Evolutionary conservation across 2,797 vertebrate genomes (phyloP), one percentile per base, ranked within the genome.

Genomic region (Chelon auratus): DNA sequence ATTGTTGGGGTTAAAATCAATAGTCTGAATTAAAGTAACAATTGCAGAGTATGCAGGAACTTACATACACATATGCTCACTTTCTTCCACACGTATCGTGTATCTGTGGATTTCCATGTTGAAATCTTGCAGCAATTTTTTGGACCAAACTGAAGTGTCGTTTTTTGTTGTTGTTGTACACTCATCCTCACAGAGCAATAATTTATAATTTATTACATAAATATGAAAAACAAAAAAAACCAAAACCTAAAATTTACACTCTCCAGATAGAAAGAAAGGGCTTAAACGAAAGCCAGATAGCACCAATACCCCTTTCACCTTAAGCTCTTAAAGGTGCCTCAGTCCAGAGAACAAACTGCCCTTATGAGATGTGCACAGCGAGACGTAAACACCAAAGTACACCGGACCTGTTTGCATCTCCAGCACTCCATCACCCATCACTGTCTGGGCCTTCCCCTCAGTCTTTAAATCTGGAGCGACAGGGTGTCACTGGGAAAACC

Each of bases 391-490:
- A 82, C 51, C 20, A 45, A 66, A 71, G 62, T 64, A 56, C 77
- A 75, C 74, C 24, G 9, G 60, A 67, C 56, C 64, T 20, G 68
- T 78, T 68, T 62, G 59, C 70, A 54, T 80, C 76, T 53, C 59
- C 2, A 1, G 60, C 77, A 62, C 74, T 91, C 75, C 70, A 78
- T 87, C 89, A 89, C 43, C 78, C 58, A 11, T 89, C 83, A 68
- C 72, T 78, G 88, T 87, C 82, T n/a, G 59, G 74, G 68, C 58
- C 59, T 73, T 60, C 60, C 77, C 67, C 72, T 63, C 72, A 53
- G 48, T 78, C 83, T 76, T 82, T 92, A 88, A 89, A 87, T 89
- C 84, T 81, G 57, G 64, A 84, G 74, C 52, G 89, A 89, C 86
- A 79, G 78, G 75, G 81, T 85, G 89, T 90, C 85, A 85, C 62